These are phyloP conservation scores for Ectemnius lituratus DNA, from an alignment of 2,888 invertebrate genomes.

Conservation along the genomic window DNA sequence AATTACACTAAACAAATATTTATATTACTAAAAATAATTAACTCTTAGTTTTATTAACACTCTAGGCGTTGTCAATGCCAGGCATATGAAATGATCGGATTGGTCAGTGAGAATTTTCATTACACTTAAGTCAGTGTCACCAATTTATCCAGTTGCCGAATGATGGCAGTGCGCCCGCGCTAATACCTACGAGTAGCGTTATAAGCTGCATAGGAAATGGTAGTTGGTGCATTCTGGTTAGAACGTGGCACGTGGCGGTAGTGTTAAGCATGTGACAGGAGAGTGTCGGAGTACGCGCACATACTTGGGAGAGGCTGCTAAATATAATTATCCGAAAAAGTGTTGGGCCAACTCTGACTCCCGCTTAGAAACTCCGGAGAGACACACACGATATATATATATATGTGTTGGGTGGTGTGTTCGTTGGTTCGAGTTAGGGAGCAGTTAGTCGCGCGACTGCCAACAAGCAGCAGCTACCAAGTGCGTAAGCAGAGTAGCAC, in stretches of 20 bases:
- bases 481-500: not conserved
- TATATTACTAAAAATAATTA: too few relatives aligned
- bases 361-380: slow-evolving; percentile 52
- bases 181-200: not conserved
- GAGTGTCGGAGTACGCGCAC: not conserved
- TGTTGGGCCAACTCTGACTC: slow-evolving; percentile 48
- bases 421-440: not conserved
- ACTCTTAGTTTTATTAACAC: too few relatives aligned
- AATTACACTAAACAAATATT: too few relatives aligned
- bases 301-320: slow-evolving; percentile 53
- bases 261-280: slow-evolving; percentile 22
- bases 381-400: too few relatives aligned
- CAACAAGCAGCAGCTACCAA: not conserved
- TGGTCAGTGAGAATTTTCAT: not conserved
- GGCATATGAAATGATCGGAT: not conserved
- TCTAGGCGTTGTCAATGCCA: not conserved
- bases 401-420: too few relatives aligned
- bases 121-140: not conserved
- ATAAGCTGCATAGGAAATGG: not conserved
- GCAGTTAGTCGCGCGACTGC: slow-evolving; percentile 23
- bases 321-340: slow-evolving; percentile 61
- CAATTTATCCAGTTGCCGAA: not conserved
- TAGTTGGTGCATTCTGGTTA: not conserved
- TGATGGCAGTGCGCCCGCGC: not conserved
- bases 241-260: slow-evolving; percentile 31